Evolutionary conservation across 2,797 vertebrate species (phyloP).

Genomic region (Propithecus perrieri): DNA sequence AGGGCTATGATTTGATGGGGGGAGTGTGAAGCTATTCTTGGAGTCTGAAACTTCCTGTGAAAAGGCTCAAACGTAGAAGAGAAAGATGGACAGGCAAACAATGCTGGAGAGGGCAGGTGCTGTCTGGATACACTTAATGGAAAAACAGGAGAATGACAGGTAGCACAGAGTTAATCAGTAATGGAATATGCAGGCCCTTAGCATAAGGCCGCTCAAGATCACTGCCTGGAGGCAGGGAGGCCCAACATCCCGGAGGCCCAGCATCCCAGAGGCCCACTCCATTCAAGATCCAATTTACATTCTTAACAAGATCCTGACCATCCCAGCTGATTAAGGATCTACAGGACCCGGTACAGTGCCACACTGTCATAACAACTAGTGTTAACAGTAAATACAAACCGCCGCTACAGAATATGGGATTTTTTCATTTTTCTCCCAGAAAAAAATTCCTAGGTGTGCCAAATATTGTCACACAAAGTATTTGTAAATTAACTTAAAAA

Average conservation of each 20-base stretch:
- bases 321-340: neutral
- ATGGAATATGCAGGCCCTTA: neutral
- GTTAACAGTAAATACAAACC: neutral
- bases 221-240: neutral
- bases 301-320: neutral
- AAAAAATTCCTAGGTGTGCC: neutral
- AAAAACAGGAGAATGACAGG: neutral
- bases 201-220: neutral
- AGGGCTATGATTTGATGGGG: slow-evolving; percentile 29
- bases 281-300: neutral
- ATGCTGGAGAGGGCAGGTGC: neutral
- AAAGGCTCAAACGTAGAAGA: neutral
- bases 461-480: slow-evolving; percentile 32
- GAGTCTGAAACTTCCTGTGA: slow-evolving; percentile 35
- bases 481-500: slow-evolving; percentile 21
- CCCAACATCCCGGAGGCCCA: neutral
- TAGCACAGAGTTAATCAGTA: neutral
- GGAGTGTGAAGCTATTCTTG: slow-evolving; percentile 53
- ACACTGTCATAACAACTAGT: neutral
- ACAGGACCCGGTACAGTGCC: too few species aligned
- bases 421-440: slow-evolving; percentile 19
- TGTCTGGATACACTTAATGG: neutral
- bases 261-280: neutral
- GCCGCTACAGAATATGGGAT: neutral
- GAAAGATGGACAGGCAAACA: neutral